phyloP scores from a whole-genome alignment of 2,888 invertebrate genomes.

The Xanthia togata region DNA sequence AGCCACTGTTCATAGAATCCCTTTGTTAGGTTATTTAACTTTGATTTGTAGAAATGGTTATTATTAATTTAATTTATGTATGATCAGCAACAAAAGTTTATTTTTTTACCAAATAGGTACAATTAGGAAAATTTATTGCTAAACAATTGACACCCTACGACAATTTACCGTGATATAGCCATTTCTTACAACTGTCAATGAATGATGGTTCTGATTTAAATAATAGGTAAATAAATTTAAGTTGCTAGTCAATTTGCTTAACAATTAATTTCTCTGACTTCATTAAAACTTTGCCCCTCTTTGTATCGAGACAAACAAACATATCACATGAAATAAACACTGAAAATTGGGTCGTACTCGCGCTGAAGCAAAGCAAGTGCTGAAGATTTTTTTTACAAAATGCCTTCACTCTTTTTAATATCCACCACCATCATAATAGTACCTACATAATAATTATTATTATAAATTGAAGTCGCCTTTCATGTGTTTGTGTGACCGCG shows the following conservation, averaged over 20 bases:
- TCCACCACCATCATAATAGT: no score
- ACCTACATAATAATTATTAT: no score
- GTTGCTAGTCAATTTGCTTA: neutral
- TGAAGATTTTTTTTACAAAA: neutral
- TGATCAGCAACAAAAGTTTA: neutral
- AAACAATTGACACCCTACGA: neutral
- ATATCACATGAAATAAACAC: neutral
- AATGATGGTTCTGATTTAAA: neutral
- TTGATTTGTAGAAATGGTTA: constrained; percentile 25
- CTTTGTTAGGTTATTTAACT: constrained; percentile 41
- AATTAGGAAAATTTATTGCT: neutral
- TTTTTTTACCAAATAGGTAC: no score
- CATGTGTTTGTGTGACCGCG: no score
- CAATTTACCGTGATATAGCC: neutral
- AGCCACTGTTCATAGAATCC: constrained; percentile 45
- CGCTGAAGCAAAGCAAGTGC: neutral
- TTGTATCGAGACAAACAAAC: neutral
- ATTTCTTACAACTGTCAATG: neutral
- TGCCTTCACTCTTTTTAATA: neutral
- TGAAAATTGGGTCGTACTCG: neutral
- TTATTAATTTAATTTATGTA: constrained; percentile 18
- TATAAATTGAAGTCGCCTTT: no score
- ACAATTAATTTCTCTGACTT: neutral
- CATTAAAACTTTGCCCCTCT: neutral
- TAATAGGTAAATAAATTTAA: neutral